Base-by-base conservation (phyloP, 1,140 invertebrate genomes). In the Pantala flavescens region DNA sequence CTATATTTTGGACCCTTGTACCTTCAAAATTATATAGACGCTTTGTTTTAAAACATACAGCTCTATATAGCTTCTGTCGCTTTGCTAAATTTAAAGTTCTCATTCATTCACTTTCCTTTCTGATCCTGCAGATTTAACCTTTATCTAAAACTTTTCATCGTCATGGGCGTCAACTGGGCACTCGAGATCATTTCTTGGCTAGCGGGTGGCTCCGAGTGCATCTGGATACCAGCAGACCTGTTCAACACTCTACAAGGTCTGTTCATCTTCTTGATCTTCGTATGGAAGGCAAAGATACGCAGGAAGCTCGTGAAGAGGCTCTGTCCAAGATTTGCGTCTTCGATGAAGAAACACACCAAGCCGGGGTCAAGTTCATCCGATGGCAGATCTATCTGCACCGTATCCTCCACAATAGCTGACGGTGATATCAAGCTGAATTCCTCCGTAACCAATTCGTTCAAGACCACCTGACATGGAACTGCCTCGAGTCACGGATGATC, bases 151-250 rank as follows among this genome's bases (percentile, higher is more conserved):
- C 80, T 92, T 7, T 89, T 91, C 74, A 84, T 91, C 24, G 88
- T 91, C 0, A 91, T 91, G 90, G 90, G 90, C 9, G 86, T 91
- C 0, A 90, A 87, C 74, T 92, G 90, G 90, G 84, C 86, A 0
- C 86, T 87, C 81, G 90, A 92, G 79, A 85, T 90, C 70, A 79
- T 91, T 24, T 90, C 90, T 0, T 91, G 85, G 83, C 77, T 85
- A 76, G 49, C 83, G 0, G 84, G 82, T 5, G 82, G 82, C 16
- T 84, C 85, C 23, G 80, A 83, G 9, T 87, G 84, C 79, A 79
- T 88, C n/a, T 90, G 89, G 88, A 85, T 88, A 36, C 74, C 88
- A 7, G 83, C 85, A 0, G 88, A 90, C 76, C 75, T 90, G 55
- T 83, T 84, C 0, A 89, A 89, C 76, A 85, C 87, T 0, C 82